A percentile compares a stretch with the other conserved stretches of the same genome.
These are phyloP conservation scores for Petrocephalus microphthalmus DNA, from an alignment of 2,113 vertebrate genomes.

Conservation along the genomic window DNA sequence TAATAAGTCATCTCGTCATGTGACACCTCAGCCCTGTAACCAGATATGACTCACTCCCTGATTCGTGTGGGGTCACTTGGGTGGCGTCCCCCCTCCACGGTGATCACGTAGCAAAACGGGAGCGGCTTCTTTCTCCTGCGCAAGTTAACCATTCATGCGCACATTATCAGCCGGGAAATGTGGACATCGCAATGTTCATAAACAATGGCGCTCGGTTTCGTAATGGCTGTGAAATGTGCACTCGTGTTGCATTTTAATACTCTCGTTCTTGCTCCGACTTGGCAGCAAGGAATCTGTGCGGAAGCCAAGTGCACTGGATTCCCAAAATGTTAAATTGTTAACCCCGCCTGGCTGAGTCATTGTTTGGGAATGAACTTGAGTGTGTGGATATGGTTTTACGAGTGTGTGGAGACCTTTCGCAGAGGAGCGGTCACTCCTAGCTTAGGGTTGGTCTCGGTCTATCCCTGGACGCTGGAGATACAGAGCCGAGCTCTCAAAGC, in stretches of 20 bases:
- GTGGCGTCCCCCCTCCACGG: not conserved
- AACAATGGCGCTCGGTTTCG: not conserved
- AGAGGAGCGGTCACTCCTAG: not conserved
- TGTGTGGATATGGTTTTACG: not conserved
- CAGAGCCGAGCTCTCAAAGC: not conserved
- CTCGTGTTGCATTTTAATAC: not conserved
- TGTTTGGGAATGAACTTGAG: not conserved
- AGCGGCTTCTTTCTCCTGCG: not conserved
- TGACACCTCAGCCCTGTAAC: not conserved
- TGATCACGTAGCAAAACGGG: not conserved
- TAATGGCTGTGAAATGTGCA: not conserved
- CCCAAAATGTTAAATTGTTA: not conserved
- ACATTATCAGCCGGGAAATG: not conserved
- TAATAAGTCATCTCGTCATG: not conserved
- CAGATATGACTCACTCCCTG: not conserved
- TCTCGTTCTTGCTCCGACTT: not conserved
- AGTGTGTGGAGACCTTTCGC: not conserved
- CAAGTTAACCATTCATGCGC: not conserved
- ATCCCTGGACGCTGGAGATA: not conserved
- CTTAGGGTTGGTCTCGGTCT: not conserved
- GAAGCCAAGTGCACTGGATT: not conserved
- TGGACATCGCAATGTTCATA: not conserved
- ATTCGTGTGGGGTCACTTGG: not conserved
- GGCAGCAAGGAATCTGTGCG: not conserved
- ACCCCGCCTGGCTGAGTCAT: not conserved